Evolutionary conservation across 1,140 invertebrate genomes (phyloP).

Genomic region (Meteorus sp.): DNA sequence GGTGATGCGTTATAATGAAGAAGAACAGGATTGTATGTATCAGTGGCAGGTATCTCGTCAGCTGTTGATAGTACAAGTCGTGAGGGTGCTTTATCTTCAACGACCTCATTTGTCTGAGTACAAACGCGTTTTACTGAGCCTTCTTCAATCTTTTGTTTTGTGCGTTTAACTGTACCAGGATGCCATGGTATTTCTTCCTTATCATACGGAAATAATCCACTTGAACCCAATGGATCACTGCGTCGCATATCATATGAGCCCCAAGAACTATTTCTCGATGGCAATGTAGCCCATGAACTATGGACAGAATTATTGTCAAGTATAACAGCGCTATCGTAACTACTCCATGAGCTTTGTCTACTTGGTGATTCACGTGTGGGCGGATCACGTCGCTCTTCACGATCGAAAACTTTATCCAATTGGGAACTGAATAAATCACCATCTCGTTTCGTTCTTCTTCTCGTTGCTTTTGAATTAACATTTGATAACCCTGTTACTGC

Average conservation of each 20-base stretch:
- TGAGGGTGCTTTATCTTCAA: conserved; percentile 37
- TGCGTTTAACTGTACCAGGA: conserved; percentile 69
- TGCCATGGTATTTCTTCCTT: conserved; percentile 69
- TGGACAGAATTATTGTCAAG: conserved; percentile 71
- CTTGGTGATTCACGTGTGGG: conserved; percentile 50
- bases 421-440: conserved; percentile 73
- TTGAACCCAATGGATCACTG: conserved; percentile 48
- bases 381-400: conserved; percentile 68
- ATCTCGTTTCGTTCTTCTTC: conserved; percentile 32
- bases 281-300: conserved; percentile 76
- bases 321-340: conserved; percentile 75
- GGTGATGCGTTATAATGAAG: conserved; percentile 49
- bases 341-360: conserved; percentile 78
- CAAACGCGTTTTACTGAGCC: conserved; percentile 61
- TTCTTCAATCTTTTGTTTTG: conserved; percentile 75
- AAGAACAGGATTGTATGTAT: conserved; percentile 47
- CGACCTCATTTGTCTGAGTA: conserved; percentile 46
- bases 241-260: conserved; percentile 71
- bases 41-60: conserved; percentile 41
- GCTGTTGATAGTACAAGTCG: conserved; percentile 32
- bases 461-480: background rate
- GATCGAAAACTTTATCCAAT: conserved; percentile 72
- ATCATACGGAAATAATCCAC: conserved; percentile 62
- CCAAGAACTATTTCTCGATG: conserved; percentile 74
- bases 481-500: conserved; percentile 9